Base-by-base conservation (phyloP, 2,888 invertebrate species). In the Tinea pellionella region DNA sequence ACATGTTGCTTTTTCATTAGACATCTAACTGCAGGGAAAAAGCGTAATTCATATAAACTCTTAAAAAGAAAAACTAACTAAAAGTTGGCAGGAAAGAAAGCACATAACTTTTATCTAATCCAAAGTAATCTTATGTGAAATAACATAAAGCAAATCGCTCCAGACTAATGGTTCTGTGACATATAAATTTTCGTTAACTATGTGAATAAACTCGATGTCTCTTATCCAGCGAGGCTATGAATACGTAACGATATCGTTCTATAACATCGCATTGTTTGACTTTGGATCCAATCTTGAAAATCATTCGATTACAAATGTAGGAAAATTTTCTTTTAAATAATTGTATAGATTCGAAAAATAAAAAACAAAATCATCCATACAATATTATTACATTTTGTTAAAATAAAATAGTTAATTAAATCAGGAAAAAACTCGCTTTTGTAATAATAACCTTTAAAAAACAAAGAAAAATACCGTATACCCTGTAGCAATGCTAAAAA, bases 151-250 rank as follows among this genome's bases (percentile, higher is more conserved):
- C 47, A 13, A 15, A 13, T 47, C n/a, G 16, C 4, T 16, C 47
- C 47, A 2, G 13, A 47, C 47, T 47, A 18, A 47, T 47, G 18
- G 18, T 15, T 9, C 47, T 15, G 12, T 11, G 47, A 47, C 47
- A 13, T 47, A 47, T 47, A 47, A 47, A 47, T 47, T 47, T 47
- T 47, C 47, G 18, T 47, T 47, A 47, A 47, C 47, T 13, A 47
- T 13, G 16, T 47, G 47, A 47, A 47, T 47, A 16, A 47, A 47
- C 16, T 47, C 15, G n/a, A 47, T 37, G 37, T 37, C 9, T 37
- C 37, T 37, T 37, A 37, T 37, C 37, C 37, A 37, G 37, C 37
- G 37, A 37, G 9, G 37, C 37, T 37, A 37, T 37, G 37, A 37
- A 37, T 37, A 37, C 37, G 37, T 37, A 37, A 37, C 37, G 37